Base-by-base conservation (phyloP, 2,888 invertebrate species). In the Cephalotes varians region DNA sequence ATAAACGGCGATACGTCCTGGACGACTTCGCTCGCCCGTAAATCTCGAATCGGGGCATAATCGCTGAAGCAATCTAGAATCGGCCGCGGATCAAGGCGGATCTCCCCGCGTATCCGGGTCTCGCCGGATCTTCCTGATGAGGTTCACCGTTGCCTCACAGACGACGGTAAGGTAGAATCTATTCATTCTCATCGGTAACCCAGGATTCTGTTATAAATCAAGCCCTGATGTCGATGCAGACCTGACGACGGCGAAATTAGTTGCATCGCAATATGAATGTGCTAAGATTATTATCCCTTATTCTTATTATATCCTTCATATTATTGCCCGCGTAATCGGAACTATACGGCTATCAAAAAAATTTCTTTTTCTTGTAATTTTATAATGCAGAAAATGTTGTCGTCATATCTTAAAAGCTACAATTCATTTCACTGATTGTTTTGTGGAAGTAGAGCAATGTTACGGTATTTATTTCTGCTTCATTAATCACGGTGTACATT, bases 191-290 rank as follows among this genome's bases (percentile, higher is more conserved):
- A 91, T 91, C 91, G 91, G 90, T 90, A 92, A 92, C 90, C 85
- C 89, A 91, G 91, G 84, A 90, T 89, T 89, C 91, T 91, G 88
- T 79, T 85, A 89, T 91, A 91, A 91, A 92, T 92, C 92, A 92
- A 69, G 1, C 31, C 21, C 31, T 4, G 64, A 64, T 69, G 56
- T 58, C 64, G 54, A 73, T 58, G 62, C 47, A 34, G 64, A 31
- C 49, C 72, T 37, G 31, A 65, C 73, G 40, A 31, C 79, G 31
- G 25, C 67, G 86, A 87, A 91, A 91, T 90, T 91, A 73, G 69
- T 79, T 77, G 83, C 81, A 82, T 76, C 18, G 82, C 65, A 51
- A 37, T 56, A 40, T 9, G 47, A 28, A 76, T 65, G 65, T 81
- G 79, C 44, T 81, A 83, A 74, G 86, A 89, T 87, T 87, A 87